Percentiles rank a stretch among this genome's conserved stretches.
Conservation (phyloP, 2,888 invertebrate genomes). For the Zaprionus lineosus region DNA sequence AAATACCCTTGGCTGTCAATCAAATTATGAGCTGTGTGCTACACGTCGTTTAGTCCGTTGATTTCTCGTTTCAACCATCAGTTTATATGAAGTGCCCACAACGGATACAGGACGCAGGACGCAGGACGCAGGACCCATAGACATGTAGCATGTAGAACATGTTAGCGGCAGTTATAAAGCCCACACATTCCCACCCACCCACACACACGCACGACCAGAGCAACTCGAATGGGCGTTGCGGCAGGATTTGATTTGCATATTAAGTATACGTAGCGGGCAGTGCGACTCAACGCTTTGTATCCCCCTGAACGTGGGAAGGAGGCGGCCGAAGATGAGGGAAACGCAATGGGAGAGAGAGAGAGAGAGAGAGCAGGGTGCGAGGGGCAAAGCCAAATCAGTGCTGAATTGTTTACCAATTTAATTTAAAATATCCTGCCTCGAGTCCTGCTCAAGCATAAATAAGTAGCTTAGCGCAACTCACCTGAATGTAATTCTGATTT, state of each 20-base stretch:
- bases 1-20: too few species aligned
- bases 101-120: too few species aligned
- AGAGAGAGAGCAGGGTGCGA: background rate
- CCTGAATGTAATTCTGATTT: constrained; percentile 2
- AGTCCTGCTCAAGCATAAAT: constrained; percentile 19
- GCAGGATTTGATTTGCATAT: constrained; percentile 60
- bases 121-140: too few species aligned
- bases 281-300: constrained; percentile 20
- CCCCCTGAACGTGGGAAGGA: too few species aligned
- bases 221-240: constrained; percentile 1
- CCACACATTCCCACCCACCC: constrained; percentile 9
- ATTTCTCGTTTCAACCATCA: too few species aligned
- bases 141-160: constrained; percentile 36
- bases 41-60: too few species aligned
- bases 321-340: background rate
- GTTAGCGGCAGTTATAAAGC: constrained; percentile 35
- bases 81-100: too few species aligned
- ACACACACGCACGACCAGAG: background rate
- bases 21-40: too few species aligned
- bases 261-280: constrained; percentile 52
- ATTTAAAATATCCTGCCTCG: constrained; percentile 24
- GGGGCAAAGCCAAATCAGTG: constrained; percentile 40
- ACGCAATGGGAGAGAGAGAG: background rate
- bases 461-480: constrained; percentile 40
- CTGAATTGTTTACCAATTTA: constrained; percentile 49